These are phyloP conservation scores for Tetrax tetrax DNA, from an alignment of 2,113 vertebrate species.

Conservation along the genomic window DNA sequence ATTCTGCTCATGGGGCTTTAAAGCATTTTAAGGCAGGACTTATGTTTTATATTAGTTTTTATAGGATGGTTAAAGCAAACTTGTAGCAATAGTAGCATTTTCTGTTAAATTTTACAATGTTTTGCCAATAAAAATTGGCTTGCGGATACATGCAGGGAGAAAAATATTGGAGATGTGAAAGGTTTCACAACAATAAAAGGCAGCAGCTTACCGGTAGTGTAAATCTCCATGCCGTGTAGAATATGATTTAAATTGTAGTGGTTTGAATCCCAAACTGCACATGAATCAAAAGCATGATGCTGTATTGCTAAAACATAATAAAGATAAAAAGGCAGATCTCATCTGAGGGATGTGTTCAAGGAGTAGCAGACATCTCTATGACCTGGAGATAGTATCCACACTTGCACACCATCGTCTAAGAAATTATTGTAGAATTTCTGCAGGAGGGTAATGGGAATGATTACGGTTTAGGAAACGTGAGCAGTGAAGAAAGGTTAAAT, in stretches of 20 bases:
- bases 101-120: constrained; percentile 36
- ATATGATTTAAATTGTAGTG: neutral
- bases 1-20: neutral
- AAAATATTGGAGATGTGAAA: neutral
- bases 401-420: neutral
- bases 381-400: neutral
- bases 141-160: neutral
- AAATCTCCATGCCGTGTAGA: neutral
- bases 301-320: neutral
- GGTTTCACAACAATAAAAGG: neutral
- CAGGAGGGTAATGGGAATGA: neutral
- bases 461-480: neutral
- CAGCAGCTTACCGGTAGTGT: neutral
- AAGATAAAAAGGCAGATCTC: neutral
- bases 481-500: neutral
- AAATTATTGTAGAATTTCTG: neutral
- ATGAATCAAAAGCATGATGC: neutral
- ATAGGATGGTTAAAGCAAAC: constrained; percentile 1
- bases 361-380: neutral
- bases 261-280: neutral
- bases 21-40: neutral
- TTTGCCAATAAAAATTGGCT: neutral
- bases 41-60: constrained; percentile 46
- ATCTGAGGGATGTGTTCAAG: neutral
- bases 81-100: neutral